A percentile compares a stretch with the other conserved stretches of the same genome.
Conservation (phyloP, 2,888 invertebrate genomes). For the Drosophila koepferae region DNA sequence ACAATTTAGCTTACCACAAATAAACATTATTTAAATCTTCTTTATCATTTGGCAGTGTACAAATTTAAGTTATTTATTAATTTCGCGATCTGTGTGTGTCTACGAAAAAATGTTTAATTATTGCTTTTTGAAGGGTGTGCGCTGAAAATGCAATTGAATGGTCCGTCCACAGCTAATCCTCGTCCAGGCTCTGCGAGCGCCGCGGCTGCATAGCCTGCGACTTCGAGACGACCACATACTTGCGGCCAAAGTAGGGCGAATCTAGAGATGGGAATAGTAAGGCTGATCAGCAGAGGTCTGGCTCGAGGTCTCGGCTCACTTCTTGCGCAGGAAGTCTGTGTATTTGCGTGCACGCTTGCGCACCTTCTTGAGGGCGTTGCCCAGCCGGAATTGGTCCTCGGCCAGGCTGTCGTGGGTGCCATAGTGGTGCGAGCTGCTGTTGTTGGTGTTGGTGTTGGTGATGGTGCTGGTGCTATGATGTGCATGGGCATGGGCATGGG, state of each 20-base stretch:
- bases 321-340: slow-evolving; percentile 84
- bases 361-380: slow-evolving; percentile 83
- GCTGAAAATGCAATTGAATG: slow-evolving; percentile 43
- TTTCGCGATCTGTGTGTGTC: slow-evolving; percentile 35
- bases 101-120: slow-evolving; percentile 53
- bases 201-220: slow-evolving; percentile 39
- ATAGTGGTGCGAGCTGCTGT: slow-evolving; percentile 63
- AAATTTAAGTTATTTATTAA: slow-evolving; percentile 62
- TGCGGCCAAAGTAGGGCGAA: slow-evolving; percentile 82
- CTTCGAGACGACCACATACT: slow-evolving; percentile 81
- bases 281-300: slow-evolving; percentile 36
- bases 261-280: slow-evolving; percentile 55
- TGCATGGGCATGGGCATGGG: slow-evolving; percentile 28
- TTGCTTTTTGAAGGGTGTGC: slow-evolving; percentile 64
- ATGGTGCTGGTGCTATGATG: slow-evolving; percentile 32
- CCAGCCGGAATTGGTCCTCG: slow-evolving; percentile 83
- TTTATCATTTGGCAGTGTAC: slow-evolving; percentile 79
- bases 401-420: slow-evolving; percentile 67
- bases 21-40: slow-evolving; percentile 49
- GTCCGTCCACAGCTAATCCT: slow-evolving; percentile 55
- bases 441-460: slow-evolving; percentile 29
- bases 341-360: slow-evolving; percentile 85
- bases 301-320: slow-evolving; percentile 64
- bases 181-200: slow-evolving; percentile 73
- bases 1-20: slow-evolving; percentile 70